Evolutionary conservation across 92 coral and sea anemone genomes (phyloP), one percentile per base, ranked within the genome.

Genomic region (Pocillopora meandrina): DNA sequence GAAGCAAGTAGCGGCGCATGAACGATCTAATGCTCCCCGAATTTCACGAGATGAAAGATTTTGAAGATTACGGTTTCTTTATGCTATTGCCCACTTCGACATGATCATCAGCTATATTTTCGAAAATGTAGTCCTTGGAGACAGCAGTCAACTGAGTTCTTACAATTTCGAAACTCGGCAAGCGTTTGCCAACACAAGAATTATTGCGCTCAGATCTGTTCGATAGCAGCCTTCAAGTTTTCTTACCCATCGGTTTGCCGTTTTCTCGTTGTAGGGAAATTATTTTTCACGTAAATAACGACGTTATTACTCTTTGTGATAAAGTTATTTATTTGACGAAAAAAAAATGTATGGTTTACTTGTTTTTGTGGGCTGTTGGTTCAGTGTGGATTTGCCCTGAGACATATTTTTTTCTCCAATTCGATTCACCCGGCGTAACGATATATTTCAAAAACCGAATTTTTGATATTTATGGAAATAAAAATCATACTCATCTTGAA

Each of bases 211-310:
- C 49, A 49, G 83, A 79, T 52, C 67, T 16, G 35, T 12, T 52
- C 78, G 72, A 70, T 71, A 33, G 66, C 71, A 70, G 77, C 85
- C 18, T 71, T 81, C 77, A 81, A 80, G 69, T 69, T 70, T 17
- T 21, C 31, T 14, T 12, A 34, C 19, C 2, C 15, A 42, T 36
- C 2, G 17, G 61, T 47, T 65, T 47, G 49, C 14, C 36, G 49
- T 65, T n/a, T 60, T 16, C 18, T 14, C 10, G 21, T 75, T 60
- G 26, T 33, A 47, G 21, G 21, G 11, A 11, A 59, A 19, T 52
- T 7, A 2, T 61, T 60, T 76, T 61, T 19, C 36, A 76, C 55
- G 26, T 26, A n/a, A 33, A 59, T 10, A 18, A 61, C 35, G 34
- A 34, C 26, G 36, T 61, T 15, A 59, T 34, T 57, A 26, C 35